Percentiles rank a stretch among this genome's conserved stretches.
Conservation (phyloP, 2,888 invertebrate species). For the Leptinotarsa rubiginosa region DNA sequence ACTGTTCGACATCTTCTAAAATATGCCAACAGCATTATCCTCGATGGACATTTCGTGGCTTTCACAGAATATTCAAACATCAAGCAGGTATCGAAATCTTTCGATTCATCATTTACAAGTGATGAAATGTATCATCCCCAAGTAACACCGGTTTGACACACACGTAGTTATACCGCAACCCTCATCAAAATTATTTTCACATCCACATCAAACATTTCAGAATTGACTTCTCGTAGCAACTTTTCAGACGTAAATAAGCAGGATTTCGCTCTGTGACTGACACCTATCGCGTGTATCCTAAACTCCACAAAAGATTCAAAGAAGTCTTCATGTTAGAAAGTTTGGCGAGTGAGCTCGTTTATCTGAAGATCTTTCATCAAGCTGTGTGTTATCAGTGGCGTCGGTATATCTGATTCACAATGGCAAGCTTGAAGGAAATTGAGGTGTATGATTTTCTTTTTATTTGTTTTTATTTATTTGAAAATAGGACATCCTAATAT, state of each 20-base stretch:
- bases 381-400: conserved; percentile 19
- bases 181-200: neutral
- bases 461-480: too few relatives aligned
- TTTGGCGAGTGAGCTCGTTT: conserved; percentile 58
- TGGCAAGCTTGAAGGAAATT: neutral
- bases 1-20: too few relatives aligned
- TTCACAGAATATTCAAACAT: too few relatives aligned
- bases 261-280: conserved; percentile 53
- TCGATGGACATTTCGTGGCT: too few relatives aligned
- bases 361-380: conserved; percentile 57
- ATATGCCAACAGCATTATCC: too few relatives aligned
- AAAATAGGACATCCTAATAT: too few relatives aligned
- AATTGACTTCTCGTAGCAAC: conserved; percentile 7
- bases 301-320: conserved; percentile 57
- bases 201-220: conserved; percentile 12
- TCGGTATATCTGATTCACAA: neutral
- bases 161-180: neutral
- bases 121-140: neutral
- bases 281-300: conserved; percentile 59
- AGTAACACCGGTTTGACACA: neutral
- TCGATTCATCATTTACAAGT: neutral
- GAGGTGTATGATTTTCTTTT: neutral
- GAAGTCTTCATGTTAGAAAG: conserved; percentile 54
- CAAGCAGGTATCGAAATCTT: neutral
- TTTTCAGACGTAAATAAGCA: conserved; percentile 23